These are phyloP conservation scores for Tokudaia muenninki DNA, from an alignment of 2,797 vertebrate genomes.

Conservation along the genomic window DNA sequence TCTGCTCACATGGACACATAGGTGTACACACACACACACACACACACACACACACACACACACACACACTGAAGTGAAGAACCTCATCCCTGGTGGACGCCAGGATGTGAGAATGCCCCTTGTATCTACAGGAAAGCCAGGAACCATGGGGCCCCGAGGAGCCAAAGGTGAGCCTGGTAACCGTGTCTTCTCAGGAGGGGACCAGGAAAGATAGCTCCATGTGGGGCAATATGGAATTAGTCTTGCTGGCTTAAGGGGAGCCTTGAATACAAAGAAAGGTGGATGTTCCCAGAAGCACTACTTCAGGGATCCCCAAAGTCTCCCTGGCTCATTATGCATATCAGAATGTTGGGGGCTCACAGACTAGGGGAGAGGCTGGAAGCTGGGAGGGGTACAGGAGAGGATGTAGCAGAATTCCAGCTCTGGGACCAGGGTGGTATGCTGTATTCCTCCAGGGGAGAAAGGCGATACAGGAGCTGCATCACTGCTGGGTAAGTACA, in stretches of 20 bases:
- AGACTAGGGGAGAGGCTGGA: background rate
- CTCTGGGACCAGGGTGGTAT: background rate
- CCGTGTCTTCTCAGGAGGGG: background rate
- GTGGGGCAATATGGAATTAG: background rate
- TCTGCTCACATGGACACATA: background rate
- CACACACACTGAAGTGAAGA: background rate
- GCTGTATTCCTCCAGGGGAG: background rate
- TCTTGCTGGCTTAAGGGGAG: background rate
- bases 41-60: background rate
- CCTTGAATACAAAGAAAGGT: background rate
- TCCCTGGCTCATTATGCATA: background rate
- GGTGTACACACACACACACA: background rate
- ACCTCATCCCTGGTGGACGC: background rate
- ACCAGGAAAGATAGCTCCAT: background rate
- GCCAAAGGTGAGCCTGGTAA: background rate
- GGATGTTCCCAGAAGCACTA: background rate
- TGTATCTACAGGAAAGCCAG: background rate
- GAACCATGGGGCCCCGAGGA: background rate
- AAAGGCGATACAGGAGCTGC: background rate
- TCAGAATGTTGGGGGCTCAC: background rate
- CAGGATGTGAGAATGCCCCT: background rate
- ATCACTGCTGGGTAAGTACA: background rate
- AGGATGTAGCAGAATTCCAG: background rate
- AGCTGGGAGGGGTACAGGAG: no score
- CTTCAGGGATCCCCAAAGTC: background rate